Percentiles rank a stretch among this genome's conserved stretches.
Conservation (phyloP, 2,888 invertebrate species). For the Tanytarsus gracilentus region DNA sequence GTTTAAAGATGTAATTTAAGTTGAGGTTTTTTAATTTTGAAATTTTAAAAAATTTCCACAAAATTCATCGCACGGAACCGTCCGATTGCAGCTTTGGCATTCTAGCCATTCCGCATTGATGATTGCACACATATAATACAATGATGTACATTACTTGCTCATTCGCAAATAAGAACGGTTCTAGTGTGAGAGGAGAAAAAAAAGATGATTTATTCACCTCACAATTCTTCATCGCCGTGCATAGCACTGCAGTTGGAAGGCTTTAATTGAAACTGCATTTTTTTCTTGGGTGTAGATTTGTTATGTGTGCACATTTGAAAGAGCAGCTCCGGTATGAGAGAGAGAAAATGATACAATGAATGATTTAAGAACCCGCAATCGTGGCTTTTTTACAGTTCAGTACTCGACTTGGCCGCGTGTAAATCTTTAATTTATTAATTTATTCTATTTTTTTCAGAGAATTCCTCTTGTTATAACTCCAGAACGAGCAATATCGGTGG, state of each 20-base stretch:
- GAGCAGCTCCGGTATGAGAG: too few relatives aligned
- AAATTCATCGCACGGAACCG: background rate
- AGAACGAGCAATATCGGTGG: too few relatives aligned
- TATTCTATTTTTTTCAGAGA: background rate
- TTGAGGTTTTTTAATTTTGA: too few relatives aligned
- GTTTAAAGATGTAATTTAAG: too few relatives aligned
- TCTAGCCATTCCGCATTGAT: background rate
- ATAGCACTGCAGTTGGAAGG: background rate
- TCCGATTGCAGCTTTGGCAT: background rate
- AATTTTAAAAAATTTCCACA: too few relatives aligned
- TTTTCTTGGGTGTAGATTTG: background rate
- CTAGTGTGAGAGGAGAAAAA: background rate
- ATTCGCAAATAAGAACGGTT: background rate
- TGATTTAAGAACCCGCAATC: background rate
- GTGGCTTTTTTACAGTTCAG: background rate
- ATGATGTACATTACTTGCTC: background rate
- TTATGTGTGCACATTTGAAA: background rate
- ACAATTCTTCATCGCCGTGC: too few relatives aligned
- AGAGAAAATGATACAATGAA: background rate
- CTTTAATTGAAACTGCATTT: background rate
- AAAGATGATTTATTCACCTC: background rate
- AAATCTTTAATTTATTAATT: background rate
- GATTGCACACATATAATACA: background rate
- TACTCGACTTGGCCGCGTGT: background rate
- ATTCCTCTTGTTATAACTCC: too few relatives aligned